A percentile compares a stretch with the other conserved stretches of the same genome.
phyloP scores from a whole-genome alignment of 2,888 invertebrate species.

The Lampropteryx suffumata region DNA sequence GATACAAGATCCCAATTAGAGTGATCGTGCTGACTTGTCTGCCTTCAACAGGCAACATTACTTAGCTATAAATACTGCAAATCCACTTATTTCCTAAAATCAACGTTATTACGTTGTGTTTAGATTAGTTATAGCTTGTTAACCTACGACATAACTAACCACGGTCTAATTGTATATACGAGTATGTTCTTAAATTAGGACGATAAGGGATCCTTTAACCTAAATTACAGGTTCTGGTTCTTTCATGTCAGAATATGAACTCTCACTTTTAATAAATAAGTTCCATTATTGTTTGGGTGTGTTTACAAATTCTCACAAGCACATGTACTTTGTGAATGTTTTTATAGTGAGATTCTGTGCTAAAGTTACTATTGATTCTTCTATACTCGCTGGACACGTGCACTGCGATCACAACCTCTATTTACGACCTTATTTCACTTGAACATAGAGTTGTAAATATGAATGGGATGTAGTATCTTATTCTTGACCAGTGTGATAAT shows the following conservation, averaged over 20 bases:
- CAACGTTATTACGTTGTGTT: neutral
- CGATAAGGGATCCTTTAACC: too few species aligned
- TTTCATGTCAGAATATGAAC: too few species aligned
- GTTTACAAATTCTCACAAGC: too few species aligned
- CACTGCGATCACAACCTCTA: neutral
- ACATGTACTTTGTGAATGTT: too few species aligned
- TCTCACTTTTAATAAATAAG: too few species aligned
- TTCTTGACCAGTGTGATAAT: constrained; percentile 9
- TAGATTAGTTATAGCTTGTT: neutral
- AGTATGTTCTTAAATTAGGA: too few species aligned
- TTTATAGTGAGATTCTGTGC: neutral
- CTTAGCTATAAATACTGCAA: constrained; percentile 10
- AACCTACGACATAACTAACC: too few species aligned
- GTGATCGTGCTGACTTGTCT: constrained; percentile 33
- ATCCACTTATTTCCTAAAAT: neutral
- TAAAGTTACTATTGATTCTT: neutral
- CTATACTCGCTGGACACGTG: constrained; percentile 12
- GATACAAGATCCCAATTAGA: constrained; percentile 40
- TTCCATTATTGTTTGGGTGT: too few species aligned
- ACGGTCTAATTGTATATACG: too few species aligned
- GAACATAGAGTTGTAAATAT: constrained; percentile 2
- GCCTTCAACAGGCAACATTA: constrained; percentile 26
- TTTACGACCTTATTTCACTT: neutral
- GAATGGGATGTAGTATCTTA: neutral
- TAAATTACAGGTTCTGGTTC: too few species aligned